phyloP scores from a whole-genome alignment of 2,797 vertebrate genomes.

The Halcyon chelicuti region DNA sequence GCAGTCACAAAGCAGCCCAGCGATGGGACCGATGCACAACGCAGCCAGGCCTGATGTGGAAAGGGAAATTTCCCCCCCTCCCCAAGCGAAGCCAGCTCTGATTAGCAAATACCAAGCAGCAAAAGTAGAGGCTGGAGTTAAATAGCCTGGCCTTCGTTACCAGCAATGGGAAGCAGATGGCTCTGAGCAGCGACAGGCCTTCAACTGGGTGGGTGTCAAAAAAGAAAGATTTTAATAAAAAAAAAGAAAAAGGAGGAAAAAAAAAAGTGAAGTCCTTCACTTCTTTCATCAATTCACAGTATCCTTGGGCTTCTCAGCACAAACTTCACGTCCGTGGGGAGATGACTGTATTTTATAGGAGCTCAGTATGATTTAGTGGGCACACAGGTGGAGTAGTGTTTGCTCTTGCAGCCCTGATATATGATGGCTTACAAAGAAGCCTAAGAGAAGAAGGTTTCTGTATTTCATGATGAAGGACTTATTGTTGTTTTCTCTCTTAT shows the following conservation, averaged over 20 bases:
- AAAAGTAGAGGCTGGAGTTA: not conserved
- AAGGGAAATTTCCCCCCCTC: not conserved
- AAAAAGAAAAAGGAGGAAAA: not conserved
- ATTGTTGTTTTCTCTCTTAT: not conserved
- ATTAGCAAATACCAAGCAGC: not conserved
- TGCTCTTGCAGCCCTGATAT: not conserved
- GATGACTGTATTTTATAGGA: not conserved
- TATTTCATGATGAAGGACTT: not conserved
- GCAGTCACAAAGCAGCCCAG: not conserved
- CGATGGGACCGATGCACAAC: not conserved
- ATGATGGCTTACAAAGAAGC: not conserved
- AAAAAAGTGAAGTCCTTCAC: not conserved
- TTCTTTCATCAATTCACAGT: not conserved
- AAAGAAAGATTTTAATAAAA: not conserved
- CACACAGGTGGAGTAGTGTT: not conserved
- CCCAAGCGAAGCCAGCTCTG: not conserved
- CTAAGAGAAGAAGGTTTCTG: not conserved
- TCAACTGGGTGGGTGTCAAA: not conserved
- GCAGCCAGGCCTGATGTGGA: not conserved
- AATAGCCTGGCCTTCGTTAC: not conserved
- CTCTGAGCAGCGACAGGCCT: not conserved
- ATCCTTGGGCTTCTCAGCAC: not conserved
- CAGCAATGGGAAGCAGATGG: not conserved
- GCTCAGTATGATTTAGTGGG: not conserved
- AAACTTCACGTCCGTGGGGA: not conserved